These are phyloP conservation scores for Amblyopsis rosae DNA, from an alignment of 2,113 vertebrate species.

Conservation along the genomic window DNA sequence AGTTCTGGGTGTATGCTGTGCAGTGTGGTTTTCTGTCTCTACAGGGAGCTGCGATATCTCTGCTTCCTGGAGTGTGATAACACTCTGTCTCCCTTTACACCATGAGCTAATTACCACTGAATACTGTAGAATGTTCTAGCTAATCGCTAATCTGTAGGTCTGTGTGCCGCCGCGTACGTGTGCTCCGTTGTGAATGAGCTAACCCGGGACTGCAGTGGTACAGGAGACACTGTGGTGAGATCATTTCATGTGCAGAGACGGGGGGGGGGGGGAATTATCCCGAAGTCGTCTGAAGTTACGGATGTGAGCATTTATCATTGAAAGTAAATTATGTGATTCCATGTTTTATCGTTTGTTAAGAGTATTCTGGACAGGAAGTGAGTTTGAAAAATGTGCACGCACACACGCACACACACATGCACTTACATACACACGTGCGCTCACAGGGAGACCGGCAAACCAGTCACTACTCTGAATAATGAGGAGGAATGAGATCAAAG, in stretches of 20 bases:
- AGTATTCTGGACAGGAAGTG: not conserved
- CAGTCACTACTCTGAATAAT: conserved; percentile 49
- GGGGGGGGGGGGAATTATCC: not conserved
- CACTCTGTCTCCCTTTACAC: conserved; percentile 42
- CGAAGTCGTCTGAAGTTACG: not conserved
- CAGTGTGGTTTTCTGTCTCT: conserved; percentile 27
- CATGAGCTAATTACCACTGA: conserved; percentile 34
- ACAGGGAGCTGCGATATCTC: conserved; percentile 56
- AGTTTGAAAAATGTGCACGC: conserved; percentile 1
- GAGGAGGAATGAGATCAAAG: conserved; percentile 68
- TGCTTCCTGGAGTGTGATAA: conserved; percentile 59
- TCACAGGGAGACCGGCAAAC: conserved; percentile 14
- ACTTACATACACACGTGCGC: not conserved
- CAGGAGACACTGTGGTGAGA: conserved; percentile 57
- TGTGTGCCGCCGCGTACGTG: not conserved
- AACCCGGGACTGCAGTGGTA: conserved; percentile 29
- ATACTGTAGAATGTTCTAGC: conserved; percentile 30
- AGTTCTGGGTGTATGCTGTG: conserved; percentile 14
- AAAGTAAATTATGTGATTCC: conserved; percentile 13
- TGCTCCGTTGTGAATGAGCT: conserved; percentile 31
- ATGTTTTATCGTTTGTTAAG: not conserved
- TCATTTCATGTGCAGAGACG: conserved; percentile 42
- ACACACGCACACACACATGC: conserved; percentile 11
- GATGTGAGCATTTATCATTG: conserved; percentile 9
- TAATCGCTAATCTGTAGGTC: conserved; percentile 20